Evolutionary conservation across 2,797 vertebrate species (phyloP).

Genomic region (Peromyscus eremicus): DNA sequence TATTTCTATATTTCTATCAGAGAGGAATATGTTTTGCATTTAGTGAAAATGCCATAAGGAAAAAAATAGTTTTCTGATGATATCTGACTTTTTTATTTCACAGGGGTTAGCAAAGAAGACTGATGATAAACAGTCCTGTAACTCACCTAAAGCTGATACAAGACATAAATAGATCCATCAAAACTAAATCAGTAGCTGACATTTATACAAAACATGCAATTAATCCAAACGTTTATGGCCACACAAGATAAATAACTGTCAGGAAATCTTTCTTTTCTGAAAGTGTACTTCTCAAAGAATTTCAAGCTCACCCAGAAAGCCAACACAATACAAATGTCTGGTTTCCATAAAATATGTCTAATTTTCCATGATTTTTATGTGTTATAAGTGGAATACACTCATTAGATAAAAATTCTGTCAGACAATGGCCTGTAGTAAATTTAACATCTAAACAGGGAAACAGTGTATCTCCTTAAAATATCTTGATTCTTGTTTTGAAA

Average conservation of each 20-base stretch:
- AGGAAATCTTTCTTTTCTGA: constrained; percentile 66
- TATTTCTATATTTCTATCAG: background rate
- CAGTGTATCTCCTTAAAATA: background rate
- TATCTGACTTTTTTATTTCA: constrained; percentile 70
- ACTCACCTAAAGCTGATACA: constrained; percentile 69
- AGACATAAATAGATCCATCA: constrained; percentile 71
- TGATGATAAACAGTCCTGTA: constrained; percentile 76
- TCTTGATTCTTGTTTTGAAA: background rate
- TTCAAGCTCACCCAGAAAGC: background rate
- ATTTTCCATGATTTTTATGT: constrained; percentile 29
- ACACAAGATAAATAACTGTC: constrained; percentile 78
- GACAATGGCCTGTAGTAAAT: background rate
- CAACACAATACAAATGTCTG: background rate
- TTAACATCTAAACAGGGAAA: background rate
- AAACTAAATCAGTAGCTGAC: constrained; percentile 76
- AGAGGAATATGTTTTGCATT: constrained; percentile 46
- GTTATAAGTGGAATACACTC: background rate
- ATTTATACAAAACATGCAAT: constrained; percentile 78
- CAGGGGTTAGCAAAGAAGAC: constrained; percentile 75
- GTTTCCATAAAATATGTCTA: background rate
- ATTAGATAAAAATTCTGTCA: constrained; percentile 16
- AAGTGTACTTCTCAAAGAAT: background rate
- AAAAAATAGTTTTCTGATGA: constrained; percentile 61
- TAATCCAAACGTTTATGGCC: constrained; percentile 74
- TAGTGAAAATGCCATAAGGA: constrained; percentile 43